phyloP scores from a whole-genome alignment of 2,797 vertebrate species.

The Microcaecilia unicolor region DNA sequence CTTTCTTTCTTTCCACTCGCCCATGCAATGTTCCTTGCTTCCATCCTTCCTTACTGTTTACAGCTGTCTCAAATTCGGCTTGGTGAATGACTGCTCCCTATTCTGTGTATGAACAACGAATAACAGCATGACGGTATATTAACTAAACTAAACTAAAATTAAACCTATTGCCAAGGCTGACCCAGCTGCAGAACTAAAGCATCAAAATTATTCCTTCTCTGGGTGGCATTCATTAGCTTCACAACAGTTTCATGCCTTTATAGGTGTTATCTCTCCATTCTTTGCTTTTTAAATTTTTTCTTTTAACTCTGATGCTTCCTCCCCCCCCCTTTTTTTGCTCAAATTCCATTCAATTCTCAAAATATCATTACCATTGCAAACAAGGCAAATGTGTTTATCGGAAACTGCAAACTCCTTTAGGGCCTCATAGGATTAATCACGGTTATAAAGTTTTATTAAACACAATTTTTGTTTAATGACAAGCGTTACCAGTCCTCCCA shows the following conservation, averaged over 20 bases:
- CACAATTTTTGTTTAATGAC: slow-evolving; percentile 84
- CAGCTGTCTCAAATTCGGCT: no score
- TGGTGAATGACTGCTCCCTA: no score
- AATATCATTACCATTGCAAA: slow-evolving; percentile 78
- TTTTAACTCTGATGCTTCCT: no score
- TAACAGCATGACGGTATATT: no score
- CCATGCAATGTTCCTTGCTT: no score
- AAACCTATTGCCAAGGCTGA: no score
- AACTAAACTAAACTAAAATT: no score
- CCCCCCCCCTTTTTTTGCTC: slow-evolving; percentile 60
- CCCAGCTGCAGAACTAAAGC: no score
- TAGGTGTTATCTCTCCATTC: slow-evolving; percentile 48
- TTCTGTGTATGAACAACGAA: no score
- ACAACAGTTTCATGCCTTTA: slow-evolving; percentile 37
- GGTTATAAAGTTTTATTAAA: slow-evolving; percentile 87
- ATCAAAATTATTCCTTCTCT: slow-evolving; percentile 30
- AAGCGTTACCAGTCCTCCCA: slow-evolving; percentile 75
- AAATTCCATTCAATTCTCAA: slow-evolving; percentile 59
- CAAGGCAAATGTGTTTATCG: slow-evolving; percentile 77
- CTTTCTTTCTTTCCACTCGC: no score
- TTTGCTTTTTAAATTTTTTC: slow-evolving; percentile 2
- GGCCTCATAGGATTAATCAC: slow-evolving; percentile 81
- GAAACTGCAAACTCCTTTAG: slow-evolving; percentile 73
- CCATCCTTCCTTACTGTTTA: no score
- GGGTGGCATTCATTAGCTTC: slow-evolving; percentile 38